phyloP scores from a whole-genome alignment of 1,140 invertebrate species.

The Gryllus bimaculatus region DNA sequence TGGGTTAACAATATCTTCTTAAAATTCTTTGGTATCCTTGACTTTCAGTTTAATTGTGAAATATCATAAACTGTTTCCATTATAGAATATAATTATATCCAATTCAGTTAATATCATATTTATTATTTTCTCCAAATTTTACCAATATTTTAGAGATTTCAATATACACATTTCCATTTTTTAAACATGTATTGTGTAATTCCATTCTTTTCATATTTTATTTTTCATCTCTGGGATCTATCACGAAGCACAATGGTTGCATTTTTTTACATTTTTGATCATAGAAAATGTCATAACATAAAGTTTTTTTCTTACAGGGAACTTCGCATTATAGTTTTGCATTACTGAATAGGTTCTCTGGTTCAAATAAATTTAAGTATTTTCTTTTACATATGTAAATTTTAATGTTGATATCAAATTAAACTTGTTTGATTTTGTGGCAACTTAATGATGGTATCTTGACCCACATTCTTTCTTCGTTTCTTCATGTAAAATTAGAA shows the following conservation, averaged over 20 bases:
- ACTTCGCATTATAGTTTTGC: too few species aligned
- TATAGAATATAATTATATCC: too few species aligned
- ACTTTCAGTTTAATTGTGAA: not conserved
- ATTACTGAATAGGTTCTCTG: too few species aligned
- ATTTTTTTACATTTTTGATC: not conserved
- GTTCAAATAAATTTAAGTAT: too few species aligned
- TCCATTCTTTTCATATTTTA: not conserved
- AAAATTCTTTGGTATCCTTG: too few species aligned
- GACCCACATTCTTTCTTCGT: not conserved
- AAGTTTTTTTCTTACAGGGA: not conserved
- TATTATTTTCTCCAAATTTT: not conserved
- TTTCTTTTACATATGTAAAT: not conserved
- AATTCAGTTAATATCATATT: not conserved
- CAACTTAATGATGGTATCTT: not conserved
- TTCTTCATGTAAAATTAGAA: not conserved
- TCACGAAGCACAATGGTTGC: not conserved
- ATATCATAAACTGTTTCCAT: not conserved
- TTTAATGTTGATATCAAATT: not conserved
- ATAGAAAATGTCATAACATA: not conserved
- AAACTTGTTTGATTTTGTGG: not conserved
- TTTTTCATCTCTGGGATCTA: not conserved
- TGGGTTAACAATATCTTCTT: too few species aligned
- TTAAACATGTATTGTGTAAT: not conserved
- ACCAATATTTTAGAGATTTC: not conserved
- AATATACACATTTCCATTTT: not conserved